A percentile compares a stretch with the other conserved stretches of the same genome.
Evolutionary conservation across 2,888 invertebrate genomes (phyloP).

Genomic region (Acanthosepion pharaonis): DNA sequence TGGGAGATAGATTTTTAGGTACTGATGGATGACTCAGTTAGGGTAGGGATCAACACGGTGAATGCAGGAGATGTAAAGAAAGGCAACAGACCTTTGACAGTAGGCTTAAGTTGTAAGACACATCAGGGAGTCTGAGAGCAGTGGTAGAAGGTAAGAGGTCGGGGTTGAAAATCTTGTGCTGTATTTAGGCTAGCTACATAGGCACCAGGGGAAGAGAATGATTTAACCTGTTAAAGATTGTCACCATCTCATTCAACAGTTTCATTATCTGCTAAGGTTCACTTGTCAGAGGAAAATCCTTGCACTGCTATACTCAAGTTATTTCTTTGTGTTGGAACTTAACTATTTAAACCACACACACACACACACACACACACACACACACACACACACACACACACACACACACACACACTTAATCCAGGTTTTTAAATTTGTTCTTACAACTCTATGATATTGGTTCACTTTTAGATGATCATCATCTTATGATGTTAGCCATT

Average conservation of each 20-base stretch:
- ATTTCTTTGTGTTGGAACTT: too few species aligned
- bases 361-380: too few species aligned
- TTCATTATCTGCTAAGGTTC: background rate
- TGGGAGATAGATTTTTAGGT: background rate
- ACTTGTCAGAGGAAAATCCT: background rate
- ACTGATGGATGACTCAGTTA: background rate
- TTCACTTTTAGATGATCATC: too few species aligned
- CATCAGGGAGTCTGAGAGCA: background rate
- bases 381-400: too few species aligned
- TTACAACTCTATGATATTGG: too few species aligned
- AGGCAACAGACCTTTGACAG: slow-evolving; percentile 33
- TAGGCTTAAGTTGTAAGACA: background rate
- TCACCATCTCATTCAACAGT: background rate
- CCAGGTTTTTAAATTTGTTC: too few species aligned
- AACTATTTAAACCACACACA: too few species aligned
- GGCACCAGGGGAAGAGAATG: background rate
- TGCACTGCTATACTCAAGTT: background rate
- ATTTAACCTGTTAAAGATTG: background rate
- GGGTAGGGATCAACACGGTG: too few species aligned
- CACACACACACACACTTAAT: too few species aligned
- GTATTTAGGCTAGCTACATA: background rate
- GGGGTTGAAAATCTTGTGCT: background rate
- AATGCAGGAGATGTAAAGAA: background rate
- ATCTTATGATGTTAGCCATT: too few species aligned
- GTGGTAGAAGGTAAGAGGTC: background rate